Base-by-base conservation (phyloP, 2,113 vertebrate species). In the Camelus bactrianus region DNA sequence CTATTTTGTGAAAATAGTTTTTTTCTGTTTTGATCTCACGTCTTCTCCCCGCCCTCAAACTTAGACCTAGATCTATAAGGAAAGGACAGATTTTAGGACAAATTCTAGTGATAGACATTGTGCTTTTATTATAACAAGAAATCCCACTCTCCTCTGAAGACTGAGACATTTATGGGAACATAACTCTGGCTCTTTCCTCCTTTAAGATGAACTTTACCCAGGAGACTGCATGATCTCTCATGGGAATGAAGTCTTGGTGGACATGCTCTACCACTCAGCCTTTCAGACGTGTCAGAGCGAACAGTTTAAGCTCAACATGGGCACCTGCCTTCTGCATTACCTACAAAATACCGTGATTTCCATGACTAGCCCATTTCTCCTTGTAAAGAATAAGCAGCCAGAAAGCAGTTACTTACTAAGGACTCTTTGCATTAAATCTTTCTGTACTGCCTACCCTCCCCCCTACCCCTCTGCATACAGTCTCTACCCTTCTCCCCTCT, bases 161-260 rank as follows among this genome's bases (percentile, higher is more conserved):
- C 10, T 72, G 1, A 48, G 76, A 81, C 22, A 69, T 48, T 81
- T 46, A 46, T n/a, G n/a, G 6, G 22, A 81, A 82, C 8, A 19
- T 52, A 69, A 91, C 58, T 81, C 58, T 69, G 75, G 56, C 17
- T 80, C 28, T 69, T 67, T 91, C 32, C 12, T 91, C 50, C 32
- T 6, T 50, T 60, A 84, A 72, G 50, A 80, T 96, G 80, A 92
- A 89, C 72, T 84, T 97, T 81, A 16, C 65, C 26, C 56, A 69
- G 38, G 26, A 67, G 97, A 94, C 93, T 96, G 85, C 30, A 50
- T 26, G 35, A 80, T 0, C 3, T 69, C 38, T 35, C 58, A 12
- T 48, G 17, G 56, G 87, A 69, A 48, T 67, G 62, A 87, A 75
- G 30, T 52, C 50, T 46, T 17, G 28, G n/a, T 12, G 38, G 38